Percentiles rank a stretch among this genome's conserved stretches.
Conservation (phyloP, 2,888 invertebrate genomes). For the Lordiphosa fenestrarum region DNA sequence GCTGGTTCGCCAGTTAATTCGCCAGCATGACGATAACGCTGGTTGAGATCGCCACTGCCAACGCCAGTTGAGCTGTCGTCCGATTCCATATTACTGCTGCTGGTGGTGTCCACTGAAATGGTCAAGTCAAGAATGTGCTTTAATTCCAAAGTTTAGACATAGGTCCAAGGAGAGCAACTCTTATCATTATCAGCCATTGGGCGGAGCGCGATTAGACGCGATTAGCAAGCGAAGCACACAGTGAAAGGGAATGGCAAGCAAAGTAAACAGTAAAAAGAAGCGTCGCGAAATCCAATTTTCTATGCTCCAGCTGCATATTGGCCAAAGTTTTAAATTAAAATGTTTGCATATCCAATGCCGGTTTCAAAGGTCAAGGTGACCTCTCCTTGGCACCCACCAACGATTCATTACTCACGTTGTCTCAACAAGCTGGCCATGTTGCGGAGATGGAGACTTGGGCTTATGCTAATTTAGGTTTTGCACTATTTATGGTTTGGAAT, state of each 20-base stretch:
- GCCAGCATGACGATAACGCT: slow-evolving; percentile 76
- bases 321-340: background rate
- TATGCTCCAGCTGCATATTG: background rate
- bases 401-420: slow-evolving; percentile 27
- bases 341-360: slow-evolving; percentile 13
- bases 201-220: slow-evolving; percentile 24
- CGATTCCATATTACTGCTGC: slow-evolving; percentile 29
- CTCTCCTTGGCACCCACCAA: slow-evolving; percentile 12
- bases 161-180: slow-evolving; percentile 15
- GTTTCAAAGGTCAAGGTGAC: slow-evolving; percentile 52
- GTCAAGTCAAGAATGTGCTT: slow-evolving; percentile 27
- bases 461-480: background rate
- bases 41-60: slow-evolving; percentile 35
- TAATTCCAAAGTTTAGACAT: slow-evolving; percentile 55
- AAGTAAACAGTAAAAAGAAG: slow-evolving; percentile 28
- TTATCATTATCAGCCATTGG: slow-evolving; percentile 28
- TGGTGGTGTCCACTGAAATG: slow-evolving; percentile 44
- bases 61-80: slow-evolving; percentile 24
- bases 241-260: slow-evolving; percentile 10
- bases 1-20: slow-evolving; percentile 76
- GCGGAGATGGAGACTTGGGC: background rate
- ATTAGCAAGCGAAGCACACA: slow-evolving; percentile 37
- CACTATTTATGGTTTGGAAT: background rate
- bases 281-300: slow-evolving; percentile 14
- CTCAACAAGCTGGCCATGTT: background rate